Evolutionary conservation across 1,140 invertebrate species (phyloP), one percentile per base, ranked within the genome.

Genomic region (Ceratoteleas bidentatus): DNA sequence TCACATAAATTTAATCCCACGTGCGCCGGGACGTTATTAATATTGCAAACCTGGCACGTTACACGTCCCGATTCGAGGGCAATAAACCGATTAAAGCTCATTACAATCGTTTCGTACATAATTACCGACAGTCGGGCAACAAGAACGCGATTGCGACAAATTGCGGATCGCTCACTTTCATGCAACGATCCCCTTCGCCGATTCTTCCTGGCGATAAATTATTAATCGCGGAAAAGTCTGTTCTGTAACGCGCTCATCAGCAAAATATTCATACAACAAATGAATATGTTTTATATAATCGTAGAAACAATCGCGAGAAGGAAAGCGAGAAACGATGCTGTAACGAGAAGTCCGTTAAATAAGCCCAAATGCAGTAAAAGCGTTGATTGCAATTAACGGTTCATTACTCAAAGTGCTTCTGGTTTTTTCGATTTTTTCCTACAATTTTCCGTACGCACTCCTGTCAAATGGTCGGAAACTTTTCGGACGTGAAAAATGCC

Each of bases 381-480:
- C 47, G 33, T 49, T 61, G 50, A 50, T 62, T 53, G 15, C 52
- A 66, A 56, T 45, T 34, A 57, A 47, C 45, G 38, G 38, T 69
- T 49, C 43, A 58, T 58, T 43, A 58, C 10, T 49, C 6, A 58
- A 49, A 38, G 13, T 9, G 45, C 6, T 24, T 24, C 24, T 24
- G 1, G 4, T 24, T 24, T 24, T 24, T 24, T 24, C 15, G 2
- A 33, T 13, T 43, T 58, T 57, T 69, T 52, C 53, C 13, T 16
- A 40, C 34, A 58, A 50, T 53, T 53, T 33, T 14, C n/a, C 49
- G 15, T 38, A 36, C 69, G 15, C 34, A 47, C 58, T 47, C 13
- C 13, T 62, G 69, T 62, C 69, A 66, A 45, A 45, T 65, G 36
- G 54, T 69, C 73, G 56, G 43, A 54, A 76, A 62, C 62, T 68